Evolutionary conservation across 2,113 vertebrate species (phyloP).

Genomic region (Syngnathus floridae): DNA sequence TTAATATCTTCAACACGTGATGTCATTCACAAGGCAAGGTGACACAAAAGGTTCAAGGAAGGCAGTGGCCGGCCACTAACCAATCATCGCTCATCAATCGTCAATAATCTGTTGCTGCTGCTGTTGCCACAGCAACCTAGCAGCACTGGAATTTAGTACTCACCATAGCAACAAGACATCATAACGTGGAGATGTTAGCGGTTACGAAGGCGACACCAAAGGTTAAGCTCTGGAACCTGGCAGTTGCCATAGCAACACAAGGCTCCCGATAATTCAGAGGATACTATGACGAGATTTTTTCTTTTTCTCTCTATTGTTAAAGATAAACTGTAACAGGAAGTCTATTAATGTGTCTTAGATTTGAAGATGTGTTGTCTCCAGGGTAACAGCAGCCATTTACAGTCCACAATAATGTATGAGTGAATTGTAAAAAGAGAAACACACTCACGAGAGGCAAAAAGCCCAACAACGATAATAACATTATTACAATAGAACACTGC

Average conservation of each 20-base stretch:
- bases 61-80: constrained; percentile 78
- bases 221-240: background rate
- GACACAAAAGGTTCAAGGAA: constrained; percentile 63
- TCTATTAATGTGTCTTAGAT: background rate
- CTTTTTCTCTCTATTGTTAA: background rate
- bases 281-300: constrained; percentile 2
- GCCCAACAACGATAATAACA: background rate
- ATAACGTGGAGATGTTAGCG: background rate
- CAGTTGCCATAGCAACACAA: constrained; percentile 11
- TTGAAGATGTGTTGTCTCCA: constrained; percentile 3
- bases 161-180: background rate
- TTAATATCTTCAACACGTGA: background rate
- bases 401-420: background rate
- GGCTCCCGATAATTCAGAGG: background rate
- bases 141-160: background rate
- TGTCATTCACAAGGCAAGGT: constrained; percentile 4
- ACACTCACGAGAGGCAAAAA: constrained; percentile 5
- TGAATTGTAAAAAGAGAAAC: constrained; percentile 11
- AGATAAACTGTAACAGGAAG: background rate
- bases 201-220: background rate
- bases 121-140: constrained; percentile 3
- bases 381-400: constrained; percentile 24
- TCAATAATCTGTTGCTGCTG: constrained; percentile 7
- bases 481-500: constrained; percentile 13
- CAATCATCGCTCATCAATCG: constrained; percentile 43